Base-by-base conservation (phyloP, 2,113 vertebrate species). In the Spizaetus ornatus region DNA sequence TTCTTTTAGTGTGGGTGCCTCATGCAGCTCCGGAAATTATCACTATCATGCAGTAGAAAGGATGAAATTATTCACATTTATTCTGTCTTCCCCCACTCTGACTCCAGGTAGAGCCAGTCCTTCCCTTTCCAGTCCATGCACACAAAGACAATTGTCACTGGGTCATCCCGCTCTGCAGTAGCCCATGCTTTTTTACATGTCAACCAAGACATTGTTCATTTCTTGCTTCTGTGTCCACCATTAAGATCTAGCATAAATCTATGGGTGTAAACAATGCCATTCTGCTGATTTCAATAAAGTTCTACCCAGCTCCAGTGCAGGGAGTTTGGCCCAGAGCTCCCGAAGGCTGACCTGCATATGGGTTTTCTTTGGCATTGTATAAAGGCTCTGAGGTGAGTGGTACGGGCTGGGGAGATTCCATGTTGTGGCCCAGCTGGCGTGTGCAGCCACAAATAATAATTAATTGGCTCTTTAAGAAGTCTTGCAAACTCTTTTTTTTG, bases 381-480 rank as follows among this genome's bases (percentile, higher is more conserved):
- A 25, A 82, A 89, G 61, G 70, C 94, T 94, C 69, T 56, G 78
- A 95, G 86, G 82, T 95, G 94, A 96, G 91, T 70, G 74, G 86
- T 93, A 43, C 79, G 22, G 70, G 74, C 63, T 78, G 83, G 66
- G 89, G 81, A 96, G 95, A 38, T 95, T 95, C 93, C 76, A 16
- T 92, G 96, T 95, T 96, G 94, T 94, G 95, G 95, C 91, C 87
- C 87, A 93, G 91, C 96, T 97, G 94, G 96, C 93, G 71, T 97
- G 97, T 97, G 97, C 91, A 96, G 85, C 95, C 91, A 83, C 86
- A 91, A 87, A 90, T 93, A 95, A 93, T 95, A 97, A 95, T 96
- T 95, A 97, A 97, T 96, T 91, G 93, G 79, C 91, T 97, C 86
- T 96, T 97, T 97, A 94, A 97, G 93, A 95, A 94, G 88, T 87